phyloP scores from a whole-genome alignment of 2,113 vertebrate species.

The Mobula birostris region DNA sequence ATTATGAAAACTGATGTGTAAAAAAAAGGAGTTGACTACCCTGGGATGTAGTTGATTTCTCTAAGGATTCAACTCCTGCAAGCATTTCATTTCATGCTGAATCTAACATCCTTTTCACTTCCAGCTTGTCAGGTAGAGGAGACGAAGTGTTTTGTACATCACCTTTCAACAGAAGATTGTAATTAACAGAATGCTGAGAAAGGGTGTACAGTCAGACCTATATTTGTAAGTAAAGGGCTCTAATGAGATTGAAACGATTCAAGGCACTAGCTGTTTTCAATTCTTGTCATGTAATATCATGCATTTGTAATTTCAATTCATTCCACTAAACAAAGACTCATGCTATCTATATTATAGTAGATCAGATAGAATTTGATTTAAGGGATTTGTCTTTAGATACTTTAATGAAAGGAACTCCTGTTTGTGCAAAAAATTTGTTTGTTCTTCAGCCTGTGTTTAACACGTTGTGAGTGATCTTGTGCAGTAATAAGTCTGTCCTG shows the following conservation, averaged over 20 bases:
- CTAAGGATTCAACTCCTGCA: not conserved
- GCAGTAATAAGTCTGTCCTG: not conserved
- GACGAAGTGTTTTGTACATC: not conserved
- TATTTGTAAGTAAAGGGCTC: not conserved
- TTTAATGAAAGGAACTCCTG: not conserved
- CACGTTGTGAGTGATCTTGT: not conserved
- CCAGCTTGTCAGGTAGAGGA: slow-evolving; percentile 7
- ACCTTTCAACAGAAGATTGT: not conserved
- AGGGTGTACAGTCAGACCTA: not conserved
- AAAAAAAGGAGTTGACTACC: slow-evolving; percentile 13
- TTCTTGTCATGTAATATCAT: not conserved
- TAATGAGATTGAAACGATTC: not conserved
- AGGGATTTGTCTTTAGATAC: not conserved
- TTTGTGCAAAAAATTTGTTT: not conserved
- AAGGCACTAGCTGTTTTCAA: not conserved
- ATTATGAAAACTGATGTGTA: slow-evolving; percentile 15
- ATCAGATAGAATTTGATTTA: not conserved
- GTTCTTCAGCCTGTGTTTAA: not conserved
- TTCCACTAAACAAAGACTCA: too few relatives aligned
- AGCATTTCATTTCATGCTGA: not conserved
- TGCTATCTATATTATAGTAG: not conserved
- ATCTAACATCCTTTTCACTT: slow-evolving; percentile 14
- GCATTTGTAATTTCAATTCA: not conserved
- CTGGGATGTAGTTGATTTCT: slow-evolving; percentile 24
- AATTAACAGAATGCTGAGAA: slow-evolving; percentile 23